A percentile compares a stretch with the other conserved stretches of the same genome.
Evolutionary conservation across 92 coral and sea anemone species (phyloP).

Genomic region (Porites divaricata): DNA sequence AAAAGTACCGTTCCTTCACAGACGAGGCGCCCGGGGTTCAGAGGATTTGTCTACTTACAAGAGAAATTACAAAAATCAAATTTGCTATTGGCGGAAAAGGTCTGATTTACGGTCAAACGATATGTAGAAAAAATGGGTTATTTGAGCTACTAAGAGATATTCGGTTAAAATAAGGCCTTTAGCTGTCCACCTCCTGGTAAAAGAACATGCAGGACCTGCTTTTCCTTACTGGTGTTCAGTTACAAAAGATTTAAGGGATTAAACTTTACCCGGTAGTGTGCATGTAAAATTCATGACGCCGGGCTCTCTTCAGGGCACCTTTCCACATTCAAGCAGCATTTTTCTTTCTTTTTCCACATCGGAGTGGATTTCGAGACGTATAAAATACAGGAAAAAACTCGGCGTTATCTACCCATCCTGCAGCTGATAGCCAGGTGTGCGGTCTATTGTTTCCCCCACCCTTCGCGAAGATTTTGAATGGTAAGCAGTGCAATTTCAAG

Average conservation of each 20-base stretch:
- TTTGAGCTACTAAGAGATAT: background rate
- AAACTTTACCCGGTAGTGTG: slow-evolving; percentile 8
- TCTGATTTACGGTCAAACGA: background rate
- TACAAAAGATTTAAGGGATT: slow-evolving; percentile 29
- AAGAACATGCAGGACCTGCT: slow-evolving; percentile 42
- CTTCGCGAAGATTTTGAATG: background rate
- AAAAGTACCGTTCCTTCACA: slow-evolving; percentile 1
- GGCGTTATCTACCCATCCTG: background rate
- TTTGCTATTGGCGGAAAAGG: background rate
- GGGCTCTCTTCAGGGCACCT: slow-evolving; percentile 20
- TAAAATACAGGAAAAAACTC: background rate
- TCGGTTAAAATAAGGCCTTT: background rate
- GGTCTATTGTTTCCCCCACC: slow-evolving; percentile 15
- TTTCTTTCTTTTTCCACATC: background rate
- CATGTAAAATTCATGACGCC: slow-evolving; percentile 34
- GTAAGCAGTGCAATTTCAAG: slow-evolving; percentile 4
- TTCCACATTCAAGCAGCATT: background rate
- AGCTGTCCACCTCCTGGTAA: slow-evolving; percentile 5
- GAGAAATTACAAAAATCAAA: background rate
- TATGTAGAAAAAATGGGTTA: too few relatives aligned
- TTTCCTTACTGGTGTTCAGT: slow-evolving; percentile 25
- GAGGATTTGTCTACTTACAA: background rate
- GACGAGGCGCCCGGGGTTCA: background rate
- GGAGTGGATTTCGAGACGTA: background rate
- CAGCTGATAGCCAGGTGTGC: slow-evolving; percentile 28